phyloP scores from a whole-genome alignment of 2,888 invertebrate species.

The Isotomurus palustris region DNA sequence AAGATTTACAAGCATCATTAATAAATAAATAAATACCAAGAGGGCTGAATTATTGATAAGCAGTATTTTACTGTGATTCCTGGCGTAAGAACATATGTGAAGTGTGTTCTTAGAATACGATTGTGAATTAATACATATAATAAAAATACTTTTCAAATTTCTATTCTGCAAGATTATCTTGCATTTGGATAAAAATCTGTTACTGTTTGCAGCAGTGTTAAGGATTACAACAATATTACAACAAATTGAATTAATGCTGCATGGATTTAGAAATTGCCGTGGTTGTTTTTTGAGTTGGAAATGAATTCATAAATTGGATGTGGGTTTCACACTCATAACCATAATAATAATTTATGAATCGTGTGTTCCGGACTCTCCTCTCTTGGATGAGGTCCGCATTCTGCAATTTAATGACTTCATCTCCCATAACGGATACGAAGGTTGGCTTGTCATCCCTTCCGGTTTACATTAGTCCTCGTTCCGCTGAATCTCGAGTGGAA shows the following conservation, averaged over 20 bases:
- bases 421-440: too few species aligned
- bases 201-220: background rate
- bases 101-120: background rate
- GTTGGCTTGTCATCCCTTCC: background rate
- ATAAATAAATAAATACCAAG: too few species aligned
- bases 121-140: background rate
- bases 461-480: background rate
- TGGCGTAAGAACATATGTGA: background rate
- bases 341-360: conserved; percentile 26
- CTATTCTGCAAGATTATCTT: background rate
- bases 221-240: background rate
- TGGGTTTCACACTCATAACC: conserved; percentile 4
- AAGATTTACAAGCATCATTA: too few species aligned
- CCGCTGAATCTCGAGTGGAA: too few species aligned
- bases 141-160: background rate
- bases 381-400: too few species aligned
- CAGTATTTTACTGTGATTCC: too few species aligned
- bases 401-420: conserved; percentile 13
- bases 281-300: background rate
- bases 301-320: background rate
- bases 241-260: too few species aligned
- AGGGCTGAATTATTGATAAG: too few species aligned
- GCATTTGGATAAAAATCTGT: background rate
- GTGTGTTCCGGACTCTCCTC: conserved; percentile 20
- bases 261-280: too few species aligned